Evolutionary conservation across 2,888 invertebrate species (phyloP), one percentile per base, ranked within the genome.

Genomic region (Coenonympha arcania): DNA sequence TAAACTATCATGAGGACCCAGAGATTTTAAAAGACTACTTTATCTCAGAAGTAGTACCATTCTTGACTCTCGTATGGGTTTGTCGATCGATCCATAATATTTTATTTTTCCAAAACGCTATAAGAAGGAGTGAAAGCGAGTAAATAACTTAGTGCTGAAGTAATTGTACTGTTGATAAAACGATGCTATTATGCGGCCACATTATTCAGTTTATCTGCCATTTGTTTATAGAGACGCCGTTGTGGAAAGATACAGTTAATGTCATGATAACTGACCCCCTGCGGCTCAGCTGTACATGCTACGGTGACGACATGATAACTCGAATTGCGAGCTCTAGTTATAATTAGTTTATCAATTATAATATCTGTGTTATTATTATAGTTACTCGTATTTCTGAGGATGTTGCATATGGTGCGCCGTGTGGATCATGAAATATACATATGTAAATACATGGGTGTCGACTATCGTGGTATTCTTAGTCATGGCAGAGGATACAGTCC

Each of bases 201-300:
- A 68, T 67, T 67, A 67, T 66, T 64, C 68, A 68, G 59, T 66
- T 62, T 66, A 69, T 73, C 74, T 72, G 56, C 55, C 47, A 52
- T 58, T 73, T 76, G 75, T 74, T 76, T 71, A 66, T 66, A 63
- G 58, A 65, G 64, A 67, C 65, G 66, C 67, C 68, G 54, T 69
- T 55, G 70, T 82, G 84, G 84, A 84, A 84, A 77, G 73, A 68
- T 82, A 79, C 82, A 4, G 18, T 57, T 54, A 65, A 64, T 65
- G 69, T 76, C 78, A 75, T 54, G 79, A 76, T 82, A 80, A 44
- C 64, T 79, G 82, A 77, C 79, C 84, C 82, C 84, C 84, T 66
- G 68, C 69, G 71, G 70, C 64, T 66, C 56, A 57, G 60, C 57
- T 48, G 42, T 26, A 39, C 52, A 48, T 45, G 52, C 42, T 16